Conservation (phyloP, 2,797 vertebrate genomes). For the Glyptemys insculpta region DNA sequence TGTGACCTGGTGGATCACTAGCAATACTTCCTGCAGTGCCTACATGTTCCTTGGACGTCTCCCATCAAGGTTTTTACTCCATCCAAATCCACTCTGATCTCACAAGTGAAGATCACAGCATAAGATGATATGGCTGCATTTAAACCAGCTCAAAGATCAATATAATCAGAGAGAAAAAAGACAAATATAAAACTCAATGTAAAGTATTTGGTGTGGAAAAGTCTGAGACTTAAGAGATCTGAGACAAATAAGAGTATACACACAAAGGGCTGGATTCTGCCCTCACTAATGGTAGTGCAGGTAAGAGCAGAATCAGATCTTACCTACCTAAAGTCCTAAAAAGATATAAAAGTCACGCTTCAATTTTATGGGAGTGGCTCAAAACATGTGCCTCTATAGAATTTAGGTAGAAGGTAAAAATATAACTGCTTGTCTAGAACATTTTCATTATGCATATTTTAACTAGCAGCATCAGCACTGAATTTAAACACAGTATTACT, state of each 20-base stretch:
- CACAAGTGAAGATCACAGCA: not conserved
- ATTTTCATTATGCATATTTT: not conserved
- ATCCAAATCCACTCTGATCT: not conserved
- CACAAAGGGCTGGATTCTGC: not conserved
- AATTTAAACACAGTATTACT: not conserved
- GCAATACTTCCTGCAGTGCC: not conserved
- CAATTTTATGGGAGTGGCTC: not conserved
- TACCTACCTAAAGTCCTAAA: not conserved
- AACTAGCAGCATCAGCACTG: not conserved
- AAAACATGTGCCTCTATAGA: not conserved
- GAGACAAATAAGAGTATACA: not conserved
- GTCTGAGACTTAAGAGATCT: accelerated
- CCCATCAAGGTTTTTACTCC: not conserved
- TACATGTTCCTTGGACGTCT: not conserved
- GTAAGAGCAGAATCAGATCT: not conserved
- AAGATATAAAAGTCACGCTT: not conserved
- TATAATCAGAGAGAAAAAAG: accelerated
- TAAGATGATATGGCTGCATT: not conserved
- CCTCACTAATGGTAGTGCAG: not conserved
- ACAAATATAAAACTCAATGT: not conserved
- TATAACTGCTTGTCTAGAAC: not conserved
- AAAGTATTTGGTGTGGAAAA: not conserved
- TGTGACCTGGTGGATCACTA: not conserved
- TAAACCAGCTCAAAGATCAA: not conserved
- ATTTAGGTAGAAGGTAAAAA: not conserved